Base-by-base conservation (phyloP, 2,113 vertebrate genomes). In the Pungitius pungitius region DNA sequence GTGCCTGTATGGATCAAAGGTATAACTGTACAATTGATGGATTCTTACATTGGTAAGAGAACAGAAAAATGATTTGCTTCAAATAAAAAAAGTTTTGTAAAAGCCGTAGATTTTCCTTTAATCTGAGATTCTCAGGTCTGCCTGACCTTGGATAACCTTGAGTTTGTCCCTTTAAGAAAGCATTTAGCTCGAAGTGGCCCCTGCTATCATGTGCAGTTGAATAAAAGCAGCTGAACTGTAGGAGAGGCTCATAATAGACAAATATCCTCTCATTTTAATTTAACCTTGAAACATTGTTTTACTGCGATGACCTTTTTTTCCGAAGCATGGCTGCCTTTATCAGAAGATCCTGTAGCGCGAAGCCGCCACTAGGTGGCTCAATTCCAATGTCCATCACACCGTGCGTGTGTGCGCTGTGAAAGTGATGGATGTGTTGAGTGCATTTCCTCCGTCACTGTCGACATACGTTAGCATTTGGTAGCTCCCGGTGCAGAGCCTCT, bases 281-380 rank as follows among this genome's bases (percentile, higher is more conserved):
- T 13, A 17, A 9, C 15, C 15, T 14, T 14, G 14, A 75, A 26
- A 57, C 35, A 20, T 30, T 4, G 11, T 8, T 3, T 52, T 5
- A 11, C 51, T 15, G 11, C 3, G 6, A 30, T 72, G 67, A 85
- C 70, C 73, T 87, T 20, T 39, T 51, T n/a, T n/a, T 47, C 20
- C 68, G 26, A 15, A 35, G 33, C 55, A 61, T 75, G 77, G 64
- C 74, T 33, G 78, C 78, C 73, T 65, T 72, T 17, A 30, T 30
- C 24, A n/a, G 59, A 18, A 24, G 59, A 60, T 43, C 71, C 22
- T 33, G 49, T 20, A 66, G 20, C 30, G 54, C 8, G 35, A 33
- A 70, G 15, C 17, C 15, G 39, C 85, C 90, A 86, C 56, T 78
- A 88, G 90, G 69, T 60, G 90, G 84, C 84, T 71, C 51, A 54